A percentile compares a stretch with the other conserved stretches of the same genome.
Conservation (phyloP, 2,888 invertebrate species). For the Fissipunctia ypsillon region DNA sequence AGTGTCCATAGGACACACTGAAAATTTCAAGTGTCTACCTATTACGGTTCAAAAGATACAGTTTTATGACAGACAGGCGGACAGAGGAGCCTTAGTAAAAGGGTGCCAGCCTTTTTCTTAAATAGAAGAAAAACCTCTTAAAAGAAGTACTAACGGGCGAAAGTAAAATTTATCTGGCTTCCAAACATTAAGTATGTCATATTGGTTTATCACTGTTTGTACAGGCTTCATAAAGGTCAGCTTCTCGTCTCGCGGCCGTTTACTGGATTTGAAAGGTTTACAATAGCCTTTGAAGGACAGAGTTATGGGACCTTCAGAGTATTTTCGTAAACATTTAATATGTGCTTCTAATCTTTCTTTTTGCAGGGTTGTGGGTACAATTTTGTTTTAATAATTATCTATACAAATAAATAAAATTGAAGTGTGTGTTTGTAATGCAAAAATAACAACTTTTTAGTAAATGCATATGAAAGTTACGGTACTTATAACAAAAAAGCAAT, state of each 20-base stretch:
- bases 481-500: too few relatives aligned
- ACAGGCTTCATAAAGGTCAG: slow-evolving; percentile 76
- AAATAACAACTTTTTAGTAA: too few relatives aligned
- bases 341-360: slow-evolving; percentile 30
- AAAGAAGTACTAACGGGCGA: slow-evolving; percentile 61
- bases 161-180: slow-evolving; percentile 67
- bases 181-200: slow-evolving; percentile 69
- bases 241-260: slow-evolving; percentile 68
- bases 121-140: slow-evolving; percentile 44
- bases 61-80: too few relatives aligned
- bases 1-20: too few relatives aligned
- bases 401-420: too few relatives aligned
- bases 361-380: not conserved
- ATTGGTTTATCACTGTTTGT: slow-evolving; percentile 82
- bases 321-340: slow-evolving; percentile 46
- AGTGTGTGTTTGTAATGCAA: too few relatives aligned
- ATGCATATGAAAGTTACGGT: too few relatives aligned
- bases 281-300: slow-evolving; percentile 49
- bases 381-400: not conserved
- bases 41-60: too few relatives aligned
- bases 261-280: slow-evolving; percentile 70
- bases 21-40: too few relatives aligned
- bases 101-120: too few relatives aligned
- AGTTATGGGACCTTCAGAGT: slow-evolving; percentile 40
- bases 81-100: too few relatives aligned